These are phyloP conservation scores for Hypomesus transpacificus DNA, from an alignment of 2,113 vertebrate genomes.

Conservation along the genomic window DNA sequence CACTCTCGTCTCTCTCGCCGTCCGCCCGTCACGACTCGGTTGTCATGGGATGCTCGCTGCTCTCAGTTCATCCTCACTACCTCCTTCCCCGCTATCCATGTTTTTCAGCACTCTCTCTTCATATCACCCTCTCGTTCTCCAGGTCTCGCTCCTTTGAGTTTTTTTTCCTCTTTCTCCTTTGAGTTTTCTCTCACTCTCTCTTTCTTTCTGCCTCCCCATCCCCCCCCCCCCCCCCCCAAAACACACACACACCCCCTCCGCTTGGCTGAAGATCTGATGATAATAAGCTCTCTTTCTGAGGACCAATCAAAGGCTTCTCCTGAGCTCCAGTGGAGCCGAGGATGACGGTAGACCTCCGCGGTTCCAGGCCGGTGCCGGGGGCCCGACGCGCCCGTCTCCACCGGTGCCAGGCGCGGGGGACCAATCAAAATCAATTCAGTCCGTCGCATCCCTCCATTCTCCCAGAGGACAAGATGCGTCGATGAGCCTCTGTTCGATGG, in stretches of 20 bases:
- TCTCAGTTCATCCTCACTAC: not conserved
- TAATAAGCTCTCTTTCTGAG: slow-evolving; percentile 14
- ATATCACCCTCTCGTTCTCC: not conserved
- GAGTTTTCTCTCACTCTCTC: slow-evolving; percentile 8
- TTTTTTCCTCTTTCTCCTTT: not conserved
- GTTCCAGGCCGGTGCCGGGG: too few relatives aligned
- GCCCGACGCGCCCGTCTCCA: too few relatives aligned
- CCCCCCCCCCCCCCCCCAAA: not conserved
- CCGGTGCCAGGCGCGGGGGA: too few relatives aligned
- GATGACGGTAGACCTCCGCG: too few relatives aligned
- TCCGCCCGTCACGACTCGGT: too few relatives aligned
- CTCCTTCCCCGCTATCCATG: slow-evolving; percentile 1
- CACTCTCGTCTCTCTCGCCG: too few relatives aligned
- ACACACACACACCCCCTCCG: slow-evolving; percentile 17
- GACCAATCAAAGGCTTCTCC: not conserved
- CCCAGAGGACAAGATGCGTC: slow-evolving; percentile 32
- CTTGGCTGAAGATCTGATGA: slow-evolving; percentile 4
- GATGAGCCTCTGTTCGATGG: slow-evolving; percentile 26
- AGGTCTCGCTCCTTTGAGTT: not conserved
- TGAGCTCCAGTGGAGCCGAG: too few relatives aligned
- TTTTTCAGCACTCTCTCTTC: not conserved
- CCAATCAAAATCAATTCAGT: slow-evolving; percentile 49
- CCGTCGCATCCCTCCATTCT: slow-evolving; percentile 28
- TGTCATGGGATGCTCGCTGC: too few relatives aligned
- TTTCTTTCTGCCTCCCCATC: slow-evolving; percentile 15